Evolutionary conservation across 1,140 invertebrate genomes (phyloP).

Genomic region (Scaptodrosophila lebanonensis): DNA sequence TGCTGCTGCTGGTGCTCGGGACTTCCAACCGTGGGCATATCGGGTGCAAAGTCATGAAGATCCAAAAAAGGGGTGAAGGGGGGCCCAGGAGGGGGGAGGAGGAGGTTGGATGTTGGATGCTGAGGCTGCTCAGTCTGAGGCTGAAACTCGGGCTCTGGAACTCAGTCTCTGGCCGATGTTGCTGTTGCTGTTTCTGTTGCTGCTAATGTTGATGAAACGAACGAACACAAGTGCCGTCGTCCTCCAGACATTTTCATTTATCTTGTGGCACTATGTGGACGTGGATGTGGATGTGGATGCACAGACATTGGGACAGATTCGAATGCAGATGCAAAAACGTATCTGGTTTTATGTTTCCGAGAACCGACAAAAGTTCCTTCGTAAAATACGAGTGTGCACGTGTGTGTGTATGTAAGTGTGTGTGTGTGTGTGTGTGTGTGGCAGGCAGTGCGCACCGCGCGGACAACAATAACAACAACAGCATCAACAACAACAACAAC

Average conservation of each 20-base stretch:
- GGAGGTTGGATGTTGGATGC: too few species aligned
- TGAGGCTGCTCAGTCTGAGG: too few species aligned
- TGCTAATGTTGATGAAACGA: too few species aligned
- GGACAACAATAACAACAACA: too few species aligned
- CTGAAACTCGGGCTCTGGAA: too few species aligned
- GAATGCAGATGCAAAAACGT: conserved; percentile 20
- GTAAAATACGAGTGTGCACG: conserved; percentile 46
- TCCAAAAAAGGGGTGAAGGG: too few species aligned
- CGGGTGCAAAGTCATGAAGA: neutral
- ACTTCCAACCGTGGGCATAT: neutral
- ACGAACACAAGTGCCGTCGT: neutral
- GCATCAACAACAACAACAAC: conserved; percentile 2
- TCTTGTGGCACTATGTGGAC: conserved; percentile 8
- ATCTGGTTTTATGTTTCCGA: conserved; percentile 60
- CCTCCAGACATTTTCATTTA: conserved; percentile 20
- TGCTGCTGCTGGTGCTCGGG: too few species aligned
- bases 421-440: conserved; percentile 10
- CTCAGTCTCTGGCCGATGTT: too few species aligned
- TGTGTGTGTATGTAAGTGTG: conserved; percentile 14
- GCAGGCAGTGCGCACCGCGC: too few species aligned
- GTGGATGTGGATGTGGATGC: conserved; percentile 5
- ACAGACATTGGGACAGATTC: conserved; percentile 15
- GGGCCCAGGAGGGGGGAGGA: too few species aligned
- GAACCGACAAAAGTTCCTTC: conserved; percentile 48
- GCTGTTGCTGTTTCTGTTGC: too few species aligned